A percentile compares a stretch with the other conserved stretches of the same genome.
phyloP scores from a whole-genome alignment of 2,797 vertebrate genomes.

The Spheniscus humboldti region DNA sequence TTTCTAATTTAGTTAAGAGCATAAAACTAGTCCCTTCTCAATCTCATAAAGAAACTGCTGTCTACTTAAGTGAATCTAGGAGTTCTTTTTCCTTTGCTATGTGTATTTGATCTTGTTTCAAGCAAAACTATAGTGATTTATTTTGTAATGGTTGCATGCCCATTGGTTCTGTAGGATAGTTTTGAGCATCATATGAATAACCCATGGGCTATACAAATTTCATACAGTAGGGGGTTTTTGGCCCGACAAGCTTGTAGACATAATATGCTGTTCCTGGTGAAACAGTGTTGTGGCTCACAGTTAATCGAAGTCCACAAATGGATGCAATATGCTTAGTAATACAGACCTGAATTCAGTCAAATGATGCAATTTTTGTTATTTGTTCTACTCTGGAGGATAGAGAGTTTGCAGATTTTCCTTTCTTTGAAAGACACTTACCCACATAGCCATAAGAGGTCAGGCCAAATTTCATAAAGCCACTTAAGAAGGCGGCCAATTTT shows the following conservation, averaged over 20 bases:
- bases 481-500: constrained; percentile 26
- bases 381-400: background rate
- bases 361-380: background rate
- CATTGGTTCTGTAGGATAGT: background rate
- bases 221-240: background rate
- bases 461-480: constrained; percentile 26
- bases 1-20: background rate
- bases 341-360: background rate
- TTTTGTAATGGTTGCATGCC: background rate
- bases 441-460: background rate
- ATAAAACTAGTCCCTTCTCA: background rate
- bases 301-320: background rate
- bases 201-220: background rate
- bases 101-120: background rate
- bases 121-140: background rate
- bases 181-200: background rate
- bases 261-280: background rate
- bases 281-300: background rate
- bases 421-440: background rate
- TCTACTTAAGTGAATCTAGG: background rate
- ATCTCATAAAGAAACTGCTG: background rate
- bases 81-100: background rate
- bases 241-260: background rate
- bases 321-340: background rate
- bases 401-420: background rate